These are phyloP conservation scores for Tribolium castaneum DNA, from an alignment of 1,140 invertebrate species.

Conservation along the genomic window DNA sequence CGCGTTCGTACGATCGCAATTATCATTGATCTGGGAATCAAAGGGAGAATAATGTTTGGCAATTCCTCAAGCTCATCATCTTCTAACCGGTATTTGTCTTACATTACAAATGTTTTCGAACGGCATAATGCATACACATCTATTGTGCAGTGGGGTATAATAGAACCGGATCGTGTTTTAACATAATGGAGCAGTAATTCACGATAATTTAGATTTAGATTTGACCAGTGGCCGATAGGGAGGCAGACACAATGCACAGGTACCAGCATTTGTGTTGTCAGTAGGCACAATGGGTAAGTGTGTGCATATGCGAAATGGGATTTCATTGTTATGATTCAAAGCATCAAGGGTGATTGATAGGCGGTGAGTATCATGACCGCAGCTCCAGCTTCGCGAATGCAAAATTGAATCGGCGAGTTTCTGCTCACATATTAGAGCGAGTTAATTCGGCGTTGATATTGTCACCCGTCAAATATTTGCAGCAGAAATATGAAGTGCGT, in stretches of 20 bases:
- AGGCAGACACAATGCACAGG: slow-evolving; percentile 36
- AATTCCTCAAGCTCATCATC: background rate
- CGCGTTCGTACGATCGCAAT: background rate
- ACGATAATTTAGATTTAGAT: slow-evolving; percentile 32
- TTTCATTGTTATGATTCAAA: slow-evolving; percentile 44
- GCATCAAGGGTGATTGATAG: slow-evolving; percentile 41
- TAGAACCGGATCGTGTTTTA: slow-evolving; percentile 30
- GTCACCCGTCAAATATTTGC: background rate
- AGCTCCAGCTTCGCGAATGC: background rate
- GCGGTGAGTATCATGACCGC: slow-evolving; percentile 4
- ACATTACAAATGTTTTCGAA: background rate
- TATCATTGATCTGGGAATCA: background rate
- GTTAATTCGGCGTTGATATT: background rate
- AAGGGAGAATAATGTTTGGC: background rate
- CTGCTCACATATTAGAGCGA: too few relatives aligned
- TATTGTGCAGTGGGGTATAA: slow-evolving; percentile 6
- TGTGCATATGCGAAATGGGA: slow-evolving; percentile 45
- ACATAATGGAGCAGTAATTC: slow-evolving; percentile 37
- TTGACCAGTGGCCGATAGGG: slow-evolving; percentile 23
- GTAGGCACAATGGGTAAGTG: slow-evolving; percentile 37
- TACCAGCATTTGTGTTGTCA: slow-evolving; percentile 42
- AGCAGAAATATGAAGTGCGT: slow-evolving; percentile 20
- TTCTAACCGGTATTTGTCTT: background rate
- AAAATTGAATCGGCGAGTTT: background rate
- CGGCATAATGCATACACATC: slow-evolving; percentile 13